phyloP scores from a whole-genome alignment of 2,113 vertebrate species.

The Campylorhamphus procurvoides region DNA sequence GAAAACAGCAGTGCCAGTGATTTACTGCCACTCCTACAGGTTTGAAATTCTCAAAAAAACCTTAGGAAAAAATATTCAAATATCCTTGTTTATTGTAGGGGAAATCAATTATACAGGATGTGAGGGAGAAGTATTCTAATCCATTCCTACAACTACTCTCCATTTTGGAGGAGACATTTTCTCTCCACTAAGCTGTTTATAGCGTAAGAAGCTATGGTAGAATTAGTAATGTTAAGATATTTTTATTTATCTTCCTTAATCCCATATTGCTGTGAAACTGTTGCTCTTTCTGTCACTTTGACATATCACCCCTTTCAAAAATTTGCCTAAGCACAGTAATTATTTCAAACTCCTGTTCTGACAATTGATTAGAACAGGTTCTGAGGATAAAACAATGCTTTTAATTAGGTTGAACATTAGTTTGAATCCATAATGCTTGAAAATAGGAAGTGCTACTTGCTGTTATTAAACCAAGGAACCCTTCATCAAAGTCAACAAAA shows the following conservation, averaged over 20 bases:
- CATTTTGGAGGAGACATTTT: neutral
- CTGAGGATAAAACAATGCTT: constrained; percentile 1
- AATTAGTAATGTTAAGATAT: neutral
- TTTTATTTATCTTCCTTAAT: constrained; percentile 7
- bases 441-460: neutral
- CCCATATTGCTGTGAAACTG: neutral
- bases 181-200: neutral
- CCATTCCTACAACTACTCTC: neutral
- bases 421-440: neutral
- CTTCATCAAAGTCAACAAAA: neutral
- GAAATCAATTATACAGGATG: neutral
- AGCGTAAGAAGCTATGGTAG: neutral
- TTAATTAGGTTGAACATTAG: neutral
- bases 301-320: neutral
- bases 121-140: neutral
- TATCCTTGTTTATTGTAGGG: neutral
- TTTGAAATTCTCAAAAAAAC: neutral
- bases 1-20: neutral
- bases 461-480: neutral
- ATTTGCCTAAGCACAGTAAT: neutral
- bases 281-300: neutral
- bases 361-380: constrained; percentile 3
- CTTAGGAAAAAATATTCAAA: neutral
- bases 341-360: constrained; percentile 2
- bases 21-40: neutral